Base-by-base conservation (phyloP, 2,797 vertebrate genomes). In the Silurus aristotelis region DNA sequence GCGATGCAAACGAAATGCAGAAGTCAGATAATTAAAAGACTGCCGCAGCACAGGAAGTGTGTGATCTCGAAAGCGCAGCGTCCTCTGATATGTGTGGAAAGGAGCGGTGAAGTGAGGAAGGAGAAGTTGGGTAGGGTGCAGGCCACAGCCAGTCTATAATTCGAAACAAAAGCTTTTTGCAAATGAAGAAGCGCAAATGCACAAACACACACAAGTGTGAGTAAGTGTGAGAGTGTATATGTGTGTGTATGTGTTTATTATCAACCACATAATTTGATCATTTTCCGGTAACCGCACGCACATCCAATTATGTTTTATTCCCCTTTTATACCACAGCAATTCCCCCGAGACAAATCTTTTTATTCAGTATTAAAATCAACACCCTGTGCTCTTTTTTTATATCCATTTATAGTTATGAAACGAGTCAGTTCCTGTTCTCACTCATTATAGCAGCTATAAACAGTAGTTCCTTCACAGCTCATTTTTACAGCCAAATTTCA, bases 1-100 rank as follows among this genome's bases (percentile, higher is more conserved):
- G 27, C 55, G 52, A 20, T 61, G 43, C n/a, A 52, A 63, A 52
- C 1, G 19, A 66, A 84, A 87, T 82, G 72, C 84, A 88, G 83
- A 88, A 87, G 83, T 82, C 66, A 56, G 66, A 83, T 76, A 92
- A 92, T 94, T 93, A 93, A 92, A 91, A 93, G 93, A 94, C 93
- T 92, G 92, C 93, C 92, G 72, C 93, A 92, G 91, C 89, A 92
- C 94, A 94, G 95, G 94, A 95, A 95, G 91, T 66, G 90, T 91
- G 90, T 91, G 90, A 93, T 94, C 90, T 94, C 89, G 93, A 94
- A 93, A 93, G 92, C 92, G 91, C 93, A 93, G 89, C 87, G 89
- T 89, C 88, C 93, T 93, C 91, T 90, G 71, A 93, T 90, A 90
- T 93, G 63, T 87, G 92, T 90, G 89, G 87, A 90, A 87, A 89